phyloP scores from a whole-genome alignment of 2,797 vertebrate species.

The Argya squamiceps region DNA sequence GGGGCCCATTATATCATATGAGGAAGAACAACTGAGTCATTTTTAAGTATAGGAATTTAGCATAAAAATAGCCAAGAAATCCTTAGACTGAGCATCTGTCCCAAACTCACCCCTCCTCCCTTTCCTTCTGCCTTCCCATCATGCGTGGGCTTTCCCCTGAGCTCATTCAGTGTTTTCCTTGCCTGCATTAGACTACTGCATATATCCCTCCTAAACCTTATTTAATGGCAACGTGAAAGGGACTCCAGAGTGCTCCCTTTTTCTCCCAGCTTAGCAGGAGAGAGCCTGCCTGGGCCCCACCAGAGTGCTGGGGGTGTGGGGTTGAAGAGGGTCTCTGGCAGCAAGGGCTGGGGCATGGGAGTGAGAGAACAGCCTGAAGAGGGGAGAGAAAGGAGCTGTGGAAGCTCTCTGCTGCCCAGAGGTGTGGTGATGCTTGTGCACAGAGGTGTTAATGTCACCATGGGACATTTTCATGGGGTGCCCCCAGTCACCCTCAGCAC shows the following conservation, averaged over 20 bases:
- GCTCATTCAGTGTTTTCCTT: not conserved
- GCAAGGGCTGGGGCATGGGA: not conserved
- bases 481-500: not conserved
- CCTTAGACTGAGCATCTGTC: not conserved
- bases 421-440: fast-evolving
- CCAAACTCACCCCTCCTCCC: not conserved
- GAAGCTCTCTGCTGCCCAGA: not conserved
- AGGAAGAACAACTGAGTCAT: slow-evolving; percentile 30
- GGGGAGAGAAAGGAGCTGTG: not conserved
- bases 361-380: fast-evolving
- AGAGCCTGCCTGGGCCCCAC: not conserved
- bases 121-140: not conserved
- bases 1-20: not conserved
- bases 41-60: not conserved
- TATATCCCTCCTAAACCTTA: not conserved
- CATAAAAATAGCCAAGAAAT: slow-evolving; percentile 31
- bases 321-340: not conserved
- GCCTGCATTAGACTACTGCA: not conserved
- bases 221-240: not conserved
- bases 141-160: not conserved
- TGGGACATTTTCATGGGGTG: fast-evolving
- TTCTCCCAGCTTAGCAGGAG: not conserved
- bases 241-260: not conserved
- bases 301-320: fast-evolving
- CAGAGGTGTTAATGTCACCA: fast-evolving